phyloP scores from a whole-genome alignment of 2,888 invertebrate species.

The Rapana venosa region DNA sequence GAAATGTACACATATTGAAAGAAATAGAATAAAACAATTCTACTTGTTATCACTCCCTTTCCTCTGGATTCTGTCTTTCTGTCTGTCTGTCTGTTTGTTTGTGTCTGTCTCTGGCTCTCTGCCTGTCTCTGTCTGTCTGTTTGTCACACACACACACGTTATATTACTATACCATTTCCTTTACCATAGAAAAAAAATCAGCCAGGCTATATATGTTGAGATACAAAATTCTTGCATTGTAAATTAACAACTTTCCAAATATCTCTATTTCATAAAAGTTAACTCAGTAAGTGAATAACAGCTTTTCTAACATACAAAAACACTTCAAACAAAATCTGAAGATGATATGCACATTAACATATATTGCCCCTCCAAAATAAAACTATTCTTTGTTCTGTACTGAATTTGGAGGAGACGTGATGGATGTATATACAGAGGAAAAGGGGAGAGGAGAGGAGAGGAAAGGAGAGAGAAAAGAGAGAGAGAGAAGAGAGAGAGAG shows the following conservation, averaged over 20 bases:
- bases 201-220: not conserved
- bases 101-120: not conserved
- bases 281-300: not conserved
- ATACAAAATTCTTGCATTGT: not conserved
- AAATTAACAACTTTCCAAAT: not conserved
- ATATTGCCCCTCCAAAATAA: not conserved
- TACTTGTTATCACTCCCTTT: not conserved
- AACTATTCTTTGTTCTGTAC: not conserved
- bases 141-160: not conserved
- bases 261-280: not conserved
- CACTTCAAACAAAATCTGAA: not conserved
- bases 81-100: not conserved
- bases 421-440: not conserved
- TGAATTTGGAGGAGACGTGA: not conserved
- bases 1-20: not conserved
- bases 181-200: not conserved
- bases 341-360: not conserved
- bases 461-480: slow-evolving; percentile 18
- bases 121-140: not conserved
- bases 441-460: not conserved
- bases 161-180: not conserved
- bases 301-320: not conserved
- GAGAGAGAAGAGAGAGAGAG: slow-evolving; percentile 14
- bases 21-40: not conserved
- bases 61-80: not conserved